These are phyloP conservation scores for Lycocerus yunnanus DNA, from an alignment of 2,888 invertebrate species.

Conservation along the genomic window DNA sequence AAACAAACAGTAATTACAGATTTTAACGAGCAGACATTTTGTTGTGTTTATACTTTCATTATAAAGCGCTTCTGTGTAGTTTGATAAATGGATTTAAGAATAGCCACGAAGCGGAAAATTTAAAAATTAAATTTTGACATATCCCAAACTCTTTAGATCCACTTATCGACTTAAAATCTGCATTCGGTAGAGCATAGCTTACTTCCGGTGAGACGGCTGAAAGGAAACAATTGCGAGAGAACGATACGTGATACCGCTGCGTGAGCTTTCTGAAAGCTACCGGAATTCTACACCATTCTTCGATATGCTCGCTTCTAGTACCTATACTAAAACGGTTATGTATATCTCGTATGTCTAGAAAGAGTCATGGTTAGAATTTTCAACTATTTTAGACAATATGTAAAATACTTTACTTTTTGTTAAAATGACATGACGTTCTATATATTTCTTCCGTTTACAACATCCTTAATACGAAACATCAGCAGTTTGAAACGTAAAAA, in stretches of 20 bases:
- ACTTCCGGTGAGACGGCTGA: constrained; percentile 32
- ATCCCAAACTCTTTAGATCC: background rate
- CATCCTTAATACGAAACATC: background rate
- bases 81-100: background rate
- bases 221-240: constrained; percentile 36
- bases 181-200: constrained; percentile 35
- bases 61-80: background rate
- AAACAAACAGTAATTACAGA: constrained; percentile 31
- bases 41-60: background rate
- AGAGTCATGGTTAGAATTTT: constrained; percentile 15
- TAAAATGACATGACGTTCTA: background rate
- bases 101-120: background rate
- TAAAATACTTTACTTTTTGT: constrained; percentile 3
- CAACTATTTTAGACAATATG: constrained; percentile 10
- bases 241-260: constrained; percentile 37
- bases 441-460: background rate
- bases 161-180: constrained; percentile 34
- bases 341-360: constrained; percentile 20
- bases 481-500: constrained; percentile 2
- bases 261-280: constrained; percentile 31
- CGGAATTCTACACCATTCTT: constrained; percentile 30
- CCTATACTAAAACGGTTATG: constrained; percentile 21
- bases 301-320: constrained; percentile 11
- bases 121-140: background rate
- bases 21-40: constrained; percentile 22